Evolutionary conservation across 2,113 vertebrate species (phyloP), one percentile per base, ranked within the genome.

Genomic region (Polypterus bichir): DNA sequence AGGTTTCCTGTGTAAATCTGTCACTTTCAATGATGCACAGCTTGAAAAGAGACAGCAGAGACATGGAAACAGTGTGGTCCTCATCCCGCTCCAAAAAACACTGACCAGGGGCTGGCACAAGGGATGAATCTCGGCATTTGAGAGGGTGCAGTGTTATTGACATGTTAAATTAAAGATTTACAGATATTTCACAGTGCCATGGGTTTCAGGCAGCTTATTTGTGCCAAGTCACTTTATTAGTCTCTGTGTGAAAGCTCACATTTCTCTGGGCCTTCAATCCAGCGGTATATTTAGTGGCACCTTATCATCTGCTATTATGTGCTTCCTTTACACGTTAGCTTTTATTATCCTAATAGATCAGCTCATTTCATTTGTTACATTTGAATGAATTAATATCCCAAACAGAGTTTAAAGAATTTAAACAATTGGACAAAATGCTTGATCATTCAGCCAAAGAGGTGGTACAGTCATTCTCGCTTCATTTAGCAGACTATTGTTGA

Each of bases 11-110:
- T 73, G 76, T 78, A 71, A 72, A 83, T 74, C 83, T 83, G 83
- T 86, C 86, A 86, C 77, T 72, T 81, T 81, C 75, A 82, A 74
- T 84, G 83, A 86, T 77, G 81, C 84, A 75, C 81, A 83, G 84
- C 68, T 44, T 80, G 81, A 81, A 81, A 74, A 70, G 73, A 70
- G 64, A 71, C 65, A 79, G 76, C 75, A 77, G 76, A 74, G 78
- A 79, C 71, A 59, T 72, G 72, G 74, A 63, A 79, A 79, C 77
- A 79, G 77, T 78, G 83, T 81, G 83, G 79, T 75, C 79, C 66
- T 63, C 59, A 68, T 60, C 6, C 71, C 70, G 70, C 64, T 71
- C 60, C 73, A 59, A 48, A 66, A 79, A 75, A 11, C 4, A 7
- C 9, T 44, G 27, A 65, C 72, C 70, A 70, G 64, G 57, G 62